Evolutionary conservation across 2,113 vertebrate genomes (phyloP), one percentile per base, ranked within the genome.

Genomic region (Caloenas nicobarica): DNA sequence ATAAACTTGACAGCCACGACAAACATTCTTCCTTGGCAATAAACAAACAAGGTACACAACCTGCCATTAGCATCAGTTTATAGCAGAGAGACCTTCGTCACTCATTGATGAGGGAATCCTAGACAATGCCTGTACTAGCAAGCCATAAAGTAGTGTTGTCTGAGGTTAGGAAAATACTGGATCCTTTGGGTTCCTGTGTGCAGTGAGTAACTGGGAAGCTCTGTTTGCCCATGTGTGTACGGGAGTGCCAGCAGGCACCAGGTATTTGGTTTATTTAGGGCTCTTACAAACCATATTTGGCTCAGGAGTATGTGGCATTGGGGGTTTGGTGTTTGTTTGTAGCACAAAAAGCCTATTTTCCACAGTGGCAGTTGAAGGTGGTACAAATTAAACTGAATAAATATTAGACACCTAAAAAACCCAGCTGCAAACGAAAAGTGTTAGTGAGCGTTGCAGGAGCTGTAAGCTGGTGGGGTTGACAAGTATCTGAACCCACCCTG

Each of bases 1-100:
- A 82, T 80, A 91, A 95, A 94, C 96, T 90, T 97, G 97, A 96
- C 97, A 97, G 96, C 83, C 91, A 71, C 18, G 34, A 96, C 96
- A 97, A 95, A 73, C 89, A 84, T 97, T 97, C 96, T 82, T 96
- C 79, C 96, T 95, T 24, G 54, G 96, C 94, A 96, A 86, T 97
- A 95, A 96, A 97, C 84, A 89, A 94, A 92, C 93, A 97, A 92
- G 86, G 73, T 96, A 72, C 89, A 82, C 93, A 96, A 95, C 94
- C 91, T 95, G 86, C 93, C 90, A 91, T 84, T 96, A 90, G 62
- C 74, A 93, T 84, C 79, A 77, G 82, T 81, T 96, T 92, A 94
- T 95, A 94, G 88, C 93, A 94, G 80, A 48, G 70, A 91, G 81
- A 76, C 91, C 89, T 96, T 94, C 16, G 25, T 95, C 87, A 66